Evolutionary conservation across 1,140 invertebrate species (phyloP), one percentile per base, ranked within the genome.

Genomic region (Plectrocnemia conspersa): DNA sequence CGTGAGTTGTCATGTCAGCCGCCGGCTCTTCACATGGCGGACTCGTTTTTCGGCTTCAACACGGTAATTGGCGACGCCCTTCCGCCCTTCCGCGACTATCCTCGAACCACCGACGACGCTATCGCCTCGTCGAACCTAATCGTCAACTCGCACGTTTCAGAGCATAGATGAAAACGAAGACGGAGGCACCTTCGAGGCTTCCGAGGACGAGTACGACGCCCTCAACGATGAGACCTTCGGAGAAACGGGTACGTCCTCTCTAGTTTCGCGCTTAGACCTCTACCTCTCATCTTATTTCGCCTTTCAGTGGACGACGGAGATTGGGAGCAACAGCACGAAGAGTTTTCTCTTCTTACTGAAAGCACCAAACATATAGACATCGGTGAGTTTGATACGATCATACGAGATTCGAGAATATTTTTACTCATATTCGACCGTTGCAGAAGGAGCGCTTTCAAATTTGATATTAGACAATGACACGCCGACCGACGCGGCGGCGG

Each of bases 141-240:
- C 6, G 6, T 7, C 27, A 29, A 7, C 27, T n/a, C 6, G 27
- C 19, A 63, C 56, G 19, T 66, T 71, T 15, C 66, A 75, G 73
- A 74, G 72, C 68, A 66, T 74, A 70, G 73, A 73, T 67, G 52
- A 62, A 62, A 67, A 67, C 33, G 76, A 80, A 60, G 79, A 79
- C 63, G 81, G 80, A 55, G 82, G 84, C 40, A 80, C 81, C 29
- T 73, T 77, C 48, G 80, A 79, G 59, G 82, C 80, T 53, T 85
- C 88, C 29, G 89, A 91, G 63, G 87, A 88, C 56, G 88, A 90
- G 63, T 92, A 91, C 72, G 89, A 93, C 78, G 85, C 89, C 1
- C 77, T 92, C 50, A 93, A 93, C 66, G 88, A 92, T 76, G 89
- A 93, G 71, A 93, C 91, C 1, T 93, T 93, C 74, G 89, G 89